phyloP scores from a whole-genome alignment of 1,140 invertebrate species.

The Drosophila pseudoobscura region DNA sequence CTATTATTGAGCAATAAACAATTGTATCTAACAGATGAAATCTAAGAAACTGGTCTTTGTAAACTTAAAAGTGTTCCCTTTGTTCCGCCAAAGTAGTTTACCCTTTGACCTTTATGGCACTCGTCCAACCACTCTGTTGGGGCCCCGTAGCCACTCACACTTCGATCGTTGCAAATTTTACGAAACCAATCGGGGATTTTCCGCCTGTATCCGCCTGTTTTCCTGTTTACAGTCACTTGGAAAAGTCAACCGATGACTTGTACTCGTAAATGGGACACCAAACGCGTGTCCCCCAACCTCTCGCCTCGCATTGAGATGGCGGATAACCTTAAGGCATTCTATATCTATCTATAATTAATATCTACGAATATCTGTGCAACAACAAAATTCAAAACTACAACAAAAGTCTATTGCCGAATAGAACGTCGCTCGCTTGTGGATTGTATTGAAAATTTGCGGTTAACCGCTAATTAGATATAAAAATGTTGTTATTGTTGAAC shows the following conservation, averaged over 20 bases:
- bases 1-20: too few species aligned
- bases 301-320: slow-evolving; percentile 38
- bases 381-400: slow-evolving; percentile 67
- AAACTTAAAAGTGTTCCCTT: too few species aligned
- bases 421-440: slow-evolving; percentile 43
- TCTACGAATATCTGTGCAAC: neutral
- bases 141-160: neutral
- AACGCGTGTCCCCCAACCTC: slow-evolving; percentile 25
- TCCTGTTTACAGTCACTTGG: slow-evolving; percentile 31
- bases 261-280: slow-evolving; percentile 25
- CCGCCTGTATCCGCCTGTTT: slow-evolving; percentile 1
- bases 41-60: too few species aligned
- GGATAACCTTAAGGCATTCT: slow-evolving; percentile 67
- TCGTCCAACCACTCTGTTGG: neutral
- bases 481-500: slow-evolving; percentile 64
- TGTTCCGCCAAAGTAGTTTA: too few species aligned
- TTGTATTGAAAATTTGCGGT: slow-evolving; percentile 74
- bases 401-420: slow-evolving; percentile 73
- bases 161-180: neutral
- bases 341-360: slow-evolving; percentile 21
- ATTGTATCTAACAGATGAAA: too few species aligned
- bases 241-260: slow-evolving; percentile 14
- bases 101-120: slow-evolving; percentile 6
- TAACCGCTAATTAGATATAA: slow-evolving; percentile 80
- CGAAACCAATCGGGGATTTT: slow-evolving; percentile 39